Conservation (phyloP, 2,797 vertebrate genomes). For the Acipenser transmontanus region DNA sequence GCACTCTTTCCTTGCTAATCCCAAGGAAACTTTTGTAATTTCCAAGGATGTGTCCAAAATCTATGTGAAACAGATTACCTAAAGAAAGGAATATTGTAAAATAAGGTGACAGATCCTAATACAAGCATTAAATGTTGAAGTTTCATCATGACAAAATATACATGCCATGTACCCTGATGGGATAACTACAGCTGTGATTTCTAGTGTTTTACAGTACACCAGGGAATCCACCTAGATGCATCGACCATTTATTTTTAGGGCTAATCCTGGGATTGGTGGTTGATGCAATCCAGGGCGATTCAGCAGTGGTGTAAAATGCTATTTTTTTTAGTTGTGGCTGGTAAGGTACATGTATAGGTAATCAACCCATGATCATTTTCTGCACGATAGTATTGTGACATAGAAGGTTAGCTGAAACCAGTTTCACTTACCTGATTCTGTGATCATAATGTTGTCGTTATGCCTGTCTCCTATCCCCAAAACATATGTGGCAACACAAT, state of each 20-base stretch:
- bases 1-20: constrained; percentile 95
- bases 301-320: too few species aligned
- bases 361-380: background rate
- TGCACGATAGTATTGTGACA: background rate
- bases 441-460: constrained; percentile 99
- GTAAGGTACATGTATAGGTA: too few species aligned
- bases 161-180: too few species aligned
- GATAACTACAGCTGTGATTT: too few species aligned
- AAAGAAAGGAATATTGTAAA: constrained; percentile 18
- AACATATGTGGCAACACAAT: constrained; percentile 96
- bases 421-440: constrained; percentile 77
- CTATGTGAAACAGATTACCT: constrained; percentile 98
- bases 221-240: background rate
- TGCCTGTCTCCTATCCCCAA: constrained; percentile 95
- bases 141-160: too few species aligned
- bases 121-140: background rate
- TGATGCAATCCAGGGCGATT: too few species aligned
- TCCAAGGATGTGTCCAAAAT: constrained; percentile 97
- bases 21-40: constrained; percentile 98
- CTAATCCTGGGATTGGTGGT: too few species aligned
- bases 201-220: too few species aligned
- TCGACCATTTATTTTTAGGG: background rate
- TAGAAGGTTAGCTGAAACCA: background rate
- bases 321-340: too few species aligned
- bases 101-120: background rate